Evolutionary conservation across 2,888 invertebrate genomes (phyloP).

Genomic region (Pteria penguin): DNA sequence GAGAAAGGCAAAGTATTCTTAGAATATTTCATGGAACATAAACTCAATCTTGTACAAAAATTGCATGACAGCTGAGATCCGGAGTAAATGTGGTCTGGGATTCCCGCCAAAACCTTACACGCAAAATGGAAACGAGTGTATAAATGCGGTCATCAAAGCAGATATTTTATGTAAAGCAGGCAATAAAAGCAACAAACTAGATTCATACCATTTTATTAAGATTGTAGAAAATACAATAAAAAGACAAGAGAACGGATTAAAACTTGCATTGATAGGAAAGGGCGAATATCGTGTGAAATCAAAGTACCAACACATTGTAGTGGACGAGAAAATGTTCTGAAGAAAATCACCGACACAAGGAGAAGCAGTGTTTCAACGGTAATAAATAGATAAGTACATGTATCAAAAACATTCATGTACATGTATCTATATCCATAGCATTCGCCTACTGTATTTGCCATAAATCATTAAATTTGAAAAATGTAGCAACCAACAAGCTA

Average conservation of each 20-base stretch:
- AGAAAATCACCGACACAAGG: constrained; percentile 19
- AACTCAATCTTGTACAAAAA: constrained; percentile 11
- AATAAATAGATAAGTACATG: no score
- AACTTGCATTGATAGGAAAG: constrained; percentile 21
- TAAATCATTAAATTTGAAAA: no score
- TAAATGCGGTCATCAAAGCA: constrained; percentile 7
- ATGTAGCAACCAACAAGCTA: no score
- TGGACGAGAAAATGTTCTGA: constrained; percentile 15
- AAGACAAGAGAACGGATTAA: constrained; percentile 22
- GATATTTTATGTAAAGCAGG: background rate
- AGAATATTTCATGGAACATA: constrained; percentile 5
- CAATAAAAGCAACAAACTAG: background rate
- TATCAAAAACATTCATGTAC: no score
- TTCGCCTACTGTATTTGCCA: no score
- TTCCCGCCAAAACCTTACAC: constrained; percentile 19
- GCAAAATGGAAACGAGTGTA: constrained; percentile 25
- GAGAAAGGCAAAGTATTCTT: constrained; percentile 9
- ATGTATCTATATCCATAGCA: no score
- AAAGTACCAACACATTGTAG: constrained; percentile 2
- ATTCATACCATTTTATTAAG: constrained; percentile 25
- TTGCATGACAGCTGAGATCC: constrained; percentile 5
- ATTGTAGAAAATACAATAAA: background rate
- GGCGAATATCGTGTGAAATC: constrained; percentile 17
- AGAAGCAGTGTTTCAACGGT: constrained; percentile 24
- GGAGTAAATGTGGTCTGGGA: constrained; percentile 12